These are phyloP conservation scores for Tribolium castaneum DNA, from an alignment of 1,140 invertebrate species.

Conservation along the genomic window DNA sequence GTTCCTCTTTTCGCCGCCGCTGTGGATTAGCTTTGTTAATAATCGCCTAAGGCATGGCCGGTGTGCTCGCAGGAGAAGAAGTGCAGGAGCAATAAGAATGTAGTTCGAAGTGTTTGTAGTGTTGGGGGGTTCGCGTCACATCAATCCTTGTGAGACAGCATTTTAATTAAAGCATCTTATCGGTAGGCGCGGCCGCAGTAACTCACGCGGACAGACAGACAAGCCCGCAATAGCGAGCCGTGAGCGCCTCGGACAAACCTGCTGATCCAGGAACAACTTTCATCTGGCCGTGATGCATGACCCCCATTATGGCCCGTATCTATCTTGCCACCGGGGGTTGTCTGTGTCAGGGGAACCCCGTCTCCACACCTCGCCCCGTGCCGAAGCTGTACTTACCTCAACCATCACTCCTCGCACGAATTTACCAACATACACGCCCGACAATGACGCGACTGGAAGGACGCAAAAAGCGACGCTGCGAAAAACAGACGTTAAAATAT, in stretches of 20 bases:
- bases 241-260: slow-evolving; percentile 61
- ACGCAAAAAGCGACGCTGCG: too few species aligned
- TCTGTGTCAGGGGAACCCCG: slow-evolving; percentile 22
- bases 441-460: too few species aligned
- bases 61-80: not conserved
- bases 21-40: not conserved
- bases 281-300: slow-evolving; percentile 64
- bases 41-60: not conserved
- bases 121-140: slow-evolving; percentile 50
- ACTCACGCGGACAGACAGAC: slow-evolving; percentile 62
- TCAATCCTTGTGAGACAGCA: slow-evolving; percentile 63
- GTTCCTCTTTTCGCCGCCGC: not conserved
- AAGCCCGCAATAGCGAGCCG: slow-evolving; percentile 50
- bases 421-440: too few species aligned
- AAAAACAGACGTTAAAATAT: not conserved
- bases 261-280: slow-evolving; percentile 65
- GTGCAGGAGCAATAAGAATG: not conserved
- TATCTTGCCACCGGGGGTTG: slow-evolving; percentile 49
- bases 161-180: slow-evolving; percentile 65
- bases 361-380: slow-evolving; percentile 4
- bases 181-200: slow-evolving; percentile 64
- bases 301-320: slow-evolving; percentile 58
- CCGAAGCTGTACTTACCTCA: slow-evolving; percentile 7
- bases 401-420: not conserved
- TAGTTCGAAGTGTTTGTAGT: slow-evolving; percentile 30